Evolutionary conservation across 2,888 invertebrate species (phyloP).

Genomic region (Laothoe populi): DNA sequence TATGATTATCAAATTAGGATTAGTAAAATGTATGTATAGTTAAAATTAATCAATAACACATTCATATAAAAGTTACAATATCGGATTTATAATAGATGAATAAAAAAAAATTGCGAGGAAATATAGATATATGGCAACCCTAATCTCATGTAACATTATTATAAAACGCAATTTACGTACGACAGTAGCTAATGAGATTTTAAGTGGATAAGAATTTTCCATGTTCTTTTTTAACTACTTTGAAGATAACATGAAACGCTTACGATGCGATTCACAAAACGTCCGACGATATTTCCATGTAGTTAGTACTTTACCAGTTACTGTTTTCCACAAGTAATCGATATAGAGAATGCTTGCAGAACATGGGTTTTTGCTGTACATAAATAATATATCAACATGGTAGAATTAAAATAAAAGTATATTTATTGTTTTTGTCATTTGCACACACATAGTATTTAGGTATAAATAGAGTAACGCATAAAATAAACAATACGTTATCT

Average conservation of each 20-base stretch:
- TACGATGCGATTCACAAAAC: not conserved
- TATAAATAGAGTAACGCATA: too few relatives aligned
- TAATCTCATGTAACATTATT: not conserved
- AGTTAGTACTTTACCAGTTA: not conserved
- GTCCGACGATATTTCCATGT: not conserved
- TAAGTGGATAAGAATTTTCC: not conserved
- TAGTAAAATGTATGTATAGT: too few relatives aligned
- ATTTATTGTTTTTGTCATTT: too few relatives aligned
- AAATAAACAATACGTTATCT: too few relatives aligned
- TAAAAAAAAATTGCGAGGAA: too few relatives aligned
- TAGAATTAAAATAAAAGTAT: too few relatives aligned
- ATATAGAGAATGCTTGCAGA: not conserved
- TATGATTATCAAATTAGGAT: too few relatives aligned
- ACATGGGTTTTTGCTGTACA: not conserved
- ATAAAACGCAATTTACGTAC: not conserved
- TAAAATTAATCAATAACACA: too few relatives aligned
- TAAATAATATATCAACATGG: too few relatives aligned
- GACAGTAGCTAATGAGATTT: not conserved
- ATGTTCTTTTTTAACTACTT: not conserved
- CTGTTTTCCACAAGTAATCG: not conserved
- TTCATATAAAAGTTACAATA: too few relatives aligned
- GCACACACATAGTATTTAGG: too few relatives aligned
- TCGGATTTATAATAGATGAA: too few relatives aligned
- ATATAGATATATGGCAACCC: not conserved
- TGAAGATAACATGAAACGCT: constrained; percentile 1